Evolutionary conservation across 2,797 vertebrate species (phyloP), one percentile per base, ranked within the genome.

Genomic region (Peromyscus eremicus): DNA sequence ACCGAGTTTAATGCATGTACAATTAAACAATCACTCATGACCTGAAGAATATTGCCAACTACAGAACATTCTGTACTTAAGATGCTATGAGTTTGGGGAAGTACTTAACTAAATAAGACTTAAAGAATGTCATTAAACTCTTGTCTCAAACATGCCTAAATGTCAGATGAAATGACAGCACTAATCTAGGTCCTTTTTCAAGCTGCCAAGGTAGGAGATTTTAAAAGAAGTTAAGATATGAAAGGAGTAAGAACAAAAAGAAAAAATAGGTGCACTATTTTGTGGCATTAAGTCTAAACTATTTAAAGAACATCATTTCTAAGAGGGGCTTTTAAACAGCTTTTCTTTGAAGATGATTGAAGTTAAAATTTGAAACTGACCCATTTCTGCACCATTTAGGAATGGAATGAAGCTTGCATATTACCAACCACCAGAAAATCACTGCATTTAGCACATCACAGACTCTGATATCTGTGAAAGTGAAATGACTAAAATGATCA

Each of bases 311-410:
- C 19, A 90, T 1, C n/a, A 82, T 73, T 92, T 95, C 60, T 84
- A 95, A 94, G 90, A 91, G 73, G 23, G 75, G 29, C 96, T 97
- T 95, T 85, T 85, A 66, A n/a, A 46, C 62, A 85, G 43, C 17
- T 34, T 52, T n/a, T 52, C 83, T 85, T 85, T 89, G 60, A 97
- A 80, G 95, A 89, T 84, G 55, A 94, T 5, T 87, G 71, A 97
- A 95, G 89, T 57, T 29, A 96, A 96, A 92, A 94, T 94, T 83
- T 96, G 82, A 96, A 96, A 84, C 52, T 95, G 94, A 84, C 83
- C 94, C 71, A 62, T 94, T 91, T 81, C 49, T n/a, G 70, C 6
- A 66, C 12, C 57, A 40, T 60, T 57, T 66, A 76, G 64, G 10
- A 89, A 89, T 11, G 19, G 21, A 94, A 80, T 75, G 88, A 81